Conservation (phyloP, 2,888 invertebrate genomes). For the Argynnis bischoffii region DNA sequence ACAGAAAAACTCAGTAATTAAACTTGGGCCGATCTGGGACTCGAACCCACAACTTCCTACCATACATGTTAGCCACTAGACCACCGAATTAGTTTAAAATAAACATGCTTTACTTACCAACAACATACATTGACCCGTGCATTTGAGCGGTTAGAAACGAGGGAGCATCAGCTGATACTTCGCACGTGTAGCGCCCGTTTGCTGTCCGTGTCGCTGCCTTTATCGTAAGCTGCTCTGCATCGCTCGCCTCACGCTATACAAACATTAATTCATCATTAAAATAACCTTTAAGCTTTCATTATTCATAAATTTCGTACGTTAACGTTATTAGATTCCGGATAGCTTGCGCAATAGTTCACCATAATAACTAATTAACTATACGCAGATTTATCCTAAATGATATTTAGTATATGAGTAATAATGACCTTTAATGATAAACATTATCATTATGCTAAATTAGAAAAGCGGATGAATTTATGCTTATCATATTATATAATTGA, state of each 20-base stretch:
- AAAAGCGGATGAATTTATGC: no score
- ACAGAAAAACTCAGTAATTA: no score
- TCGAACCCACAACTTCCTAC: no score
- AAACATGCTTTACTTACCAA: constrained; percentile 80
- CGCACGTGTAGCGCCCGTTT: constrained; percentile 87
- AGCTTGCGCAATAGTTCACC: not conserved
- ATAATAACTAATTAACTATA: not conserved
- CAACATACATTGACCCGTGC: constrained; percentile 86
- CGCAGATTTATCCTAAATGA: not conserved
- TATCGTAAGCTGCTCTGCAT: constrained; percentile 83
- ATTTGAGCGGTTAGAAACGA: constrained; percentile 86
- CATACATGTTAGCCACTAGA: no score
- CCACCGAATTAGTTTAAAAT: no score
- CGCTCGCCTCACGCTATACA: constrained; percentile 58
- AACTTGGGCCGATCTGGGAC: no score
- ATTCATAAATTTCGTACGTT: not conserved
- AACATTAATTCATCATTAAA: constrained; percentile 23
- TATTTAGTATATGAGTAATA: not conserved
- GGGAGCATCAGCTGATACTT: constrained; percentile 88
- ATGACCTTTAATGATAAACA: not conserved
- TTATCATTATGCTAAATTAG: no score
- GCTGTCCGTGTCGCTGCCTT: constrained; percentile 84
- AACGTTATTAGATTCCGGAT: not conserved
- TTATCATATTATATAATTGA: no score
- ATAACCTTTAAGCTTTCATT: not conserved